Evolutionary conservation across 2,888 invertebrate species (phyloP), one percentile per base, ranked within the genome.

Genomic region (Aphidius colemani): DNA sequence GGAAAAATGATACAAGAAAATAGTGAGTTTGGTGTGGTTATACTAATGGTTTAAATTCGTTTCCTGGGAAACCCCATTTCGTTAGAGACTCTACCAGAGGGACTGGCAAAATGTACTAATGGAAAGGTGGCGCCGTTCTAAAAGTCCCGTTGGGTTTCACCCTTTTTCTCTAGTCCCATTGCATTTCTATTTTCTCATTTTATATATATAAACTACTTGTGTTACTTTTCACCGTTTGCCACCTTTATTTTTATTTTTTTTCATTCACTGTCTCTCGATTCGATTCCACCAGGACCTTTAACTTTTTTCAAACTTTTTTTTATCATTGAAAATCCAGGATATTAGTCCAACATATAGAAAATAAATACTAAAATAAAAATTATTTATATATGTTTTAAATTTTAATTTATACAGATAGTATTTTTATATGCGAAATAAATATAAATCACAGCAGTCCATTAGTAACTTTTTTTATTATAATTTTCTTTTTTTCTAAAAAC

Each of bases 41-140:
- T 66, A 53, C 57, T 69, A 70, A 70, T 69, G 69, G 70, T 68
- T 69, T 70, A 69, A 70, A 70, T 70, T 70, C 70, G 70, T 70
- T 70, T 70, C 69, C 70, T 69, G 68, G 69, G 67, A 70, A 70
- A 65, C 68, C 69, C 69, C 70, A 67, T 70, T 70, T 68, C 68
- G 70, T 69, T 69, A 68, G 69, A 64, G 66, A 67, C 58, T 63
- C 60, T 64, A 56, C 65, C 46, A 55, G 66, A 68, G 70, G 69
- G 30, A n/a, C 57, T 46, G 30, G 48, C 46, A 30, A 30, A n/a
- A 30, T 59, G 66, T 53, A 67, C 69, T 70, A 70, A 70, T 69
- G 70, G 69, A 70, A 69, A 70, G 69, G 70, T 68, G 70, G 67
- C 65, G 63, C 60, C 53, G 62, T 67, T 66, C 68, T 70, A 69